Evolutionary conservation across 2,888 invertebrate genomes (phyloP).

Genomic region (Itoplectis maculator): DNA sequence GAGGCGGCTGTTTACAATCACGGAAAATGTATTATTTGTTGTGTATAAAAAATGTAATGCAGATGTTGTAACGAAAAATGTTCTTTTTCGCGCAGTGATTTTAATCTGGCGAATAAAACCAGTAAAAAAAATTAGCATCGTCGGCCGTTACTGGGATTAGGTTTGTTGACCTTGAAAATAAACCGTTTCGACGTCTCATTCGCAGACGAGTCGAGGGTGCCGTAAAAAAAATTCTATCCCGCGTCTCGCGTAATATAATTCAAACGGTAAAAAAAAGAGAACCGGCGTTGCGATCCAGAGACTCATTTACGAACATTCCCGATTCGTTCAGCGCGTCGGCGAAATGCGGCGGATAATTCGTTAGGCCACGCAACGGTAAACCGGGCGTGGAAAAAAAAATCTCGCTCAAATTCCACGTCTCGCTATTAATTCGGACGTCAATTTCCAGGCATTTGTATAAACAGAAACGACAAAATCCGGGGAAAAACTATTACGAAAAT

Average conservation of each 20-base stretch:
- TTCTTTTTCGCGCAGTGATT: neutral
- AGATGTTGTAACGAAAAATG: neutral
- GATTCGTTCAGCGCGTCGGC: neutral
- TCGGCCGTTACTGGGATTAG: neutral
- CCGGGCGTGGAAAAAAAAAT: too few relatives aligned
- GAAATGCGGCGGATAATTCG: neutral
- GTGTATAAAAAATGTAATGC: neutral
- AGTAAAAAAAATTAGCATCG: neutral
- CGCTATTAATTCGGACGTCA: too few relatives aligned
- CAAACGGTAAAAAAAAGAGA: constrained; percentile 8
- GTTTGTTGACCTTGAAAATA: neutral
- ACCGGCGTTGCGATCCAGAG: neutral
- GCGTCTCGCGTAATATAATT: neutral
- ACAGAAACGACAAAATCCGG: too few relatives aligned
- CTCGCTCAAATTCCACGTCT: too few relatives aligned
- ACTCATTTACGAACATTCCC: neutral
- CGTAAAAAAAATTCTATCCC: neutral
- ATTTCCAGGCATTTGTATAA: too few relatives aligned
- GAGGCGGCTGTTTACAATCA: too few relatives aligned
- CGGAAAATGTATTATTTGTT: too few relatives aligned
- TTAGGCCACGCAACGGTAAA: constrained; percentile 12
- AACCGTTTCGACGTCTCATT: constrained; percentile 1
- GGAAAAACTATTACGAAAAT: neutral
- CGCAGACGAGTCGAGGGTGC: neutral
- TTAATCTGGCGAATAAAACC: neutral